Evolutionary conservation across 2,797 vertebrate species (phyloP).

Genomic region (Alca torda): DNA sequence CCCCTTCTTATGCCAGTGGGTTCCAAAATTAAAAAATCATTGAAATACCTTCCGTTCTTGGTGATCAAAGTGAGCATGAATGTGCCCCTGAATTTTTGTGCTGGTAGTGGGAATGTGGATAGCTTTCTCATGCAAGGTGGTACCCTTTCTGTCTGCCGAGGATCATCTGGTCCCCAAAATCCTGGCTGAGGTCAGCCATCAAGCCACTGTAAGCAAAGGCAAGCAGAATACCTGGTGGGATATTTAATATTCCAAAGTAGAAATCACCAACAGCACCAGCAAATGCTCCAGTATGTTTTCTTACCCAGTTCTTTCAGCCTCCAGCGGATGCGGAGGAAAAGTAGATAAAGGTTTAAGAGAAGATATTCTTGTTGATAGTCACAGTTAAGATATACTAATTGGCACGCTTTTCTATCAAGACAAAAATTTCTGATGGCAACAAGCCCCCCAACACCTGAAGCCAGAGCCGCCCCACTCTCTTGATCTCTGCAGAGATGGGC

Average conservation of each 20-base stretch:
- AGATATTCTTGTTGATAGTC: neutral
- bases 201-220: neutral
- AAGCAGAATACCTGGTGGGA: neutral
- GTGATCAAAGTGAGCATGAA: neutral
- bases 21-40: neutral
- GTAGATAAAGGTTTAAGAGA: neutral
- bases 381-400: neutral
- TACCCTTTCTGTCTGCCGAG: neutral
- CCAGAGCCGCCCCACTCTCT: neutral
- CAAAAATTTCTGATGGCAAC: neutral
- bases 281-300: neutral
- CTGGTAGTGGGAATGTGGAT: neutral
- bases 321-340: neutral
- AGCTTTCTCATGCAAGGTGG: neutral
- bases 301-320: neutral
- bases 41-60: neutral
- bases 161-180: neutral
- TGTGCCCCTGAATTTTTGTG: rapidly evolving
- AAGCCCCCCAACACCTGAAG: neutral
- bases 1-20: neutral
- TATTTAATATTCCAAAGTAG: neutral
- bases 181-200: neutral
- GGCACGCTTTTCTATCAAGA: neutral
- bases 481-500: neutral
- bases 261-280: neutral